Conservation (phyloP, 2,888 invertebrate species). For the Acanthosepion lycidas region DNA sequence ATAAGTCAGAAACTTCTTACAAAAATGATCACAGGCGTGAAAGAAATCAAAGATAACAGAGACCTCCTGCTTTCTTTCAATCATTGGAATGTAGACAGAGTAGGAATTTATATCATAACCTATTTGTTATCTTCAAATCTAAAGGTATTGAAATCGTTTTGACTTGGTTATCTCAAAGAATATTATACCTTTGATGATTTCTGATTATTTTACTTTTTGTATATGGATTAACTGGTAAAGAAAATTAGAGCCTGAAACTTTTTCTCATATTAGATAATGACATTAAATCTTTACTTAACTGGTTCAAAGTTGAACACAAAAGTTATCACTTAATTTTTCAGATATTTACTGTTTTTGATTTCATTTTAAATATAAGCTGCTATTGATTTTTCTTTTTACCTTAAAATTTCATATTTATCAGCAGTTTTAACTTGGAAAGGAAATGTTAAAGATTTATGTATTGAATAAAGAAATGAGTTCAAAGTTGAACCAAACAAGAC, state of each 20-base stretch:
- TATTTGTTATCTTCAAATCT: neutral
- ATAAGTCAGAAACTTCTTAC: neutral
- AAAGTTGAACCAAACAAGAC: neutral
- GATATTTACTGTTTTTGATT: neutral
- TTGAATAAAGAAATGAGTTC: neutral
- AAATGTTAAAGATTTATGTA: neutral
- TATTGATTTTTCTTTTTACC: neutral
- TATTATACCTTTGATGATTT: neutral
- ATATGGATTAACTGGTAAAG: neutral
- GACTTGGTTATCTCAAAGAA: neutral
- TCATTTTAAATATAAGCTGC: neutral
- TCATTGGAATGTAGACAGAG: neutral
- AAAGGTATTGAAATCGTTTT: neutral
- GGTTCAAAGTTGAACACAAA: neutral
- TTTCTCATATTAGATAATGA: neutral
- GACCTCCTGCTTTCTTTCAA: neutral
- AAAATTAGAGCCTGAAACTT: neutral
- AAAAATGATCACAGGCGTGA: neutral
- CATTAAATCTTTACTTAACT: neutral
- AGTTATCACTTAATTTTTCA: neutral
- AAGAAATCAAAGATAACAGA: neutral
- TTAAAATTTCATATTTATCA: neutral
- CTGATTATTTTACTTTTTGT: neutral
- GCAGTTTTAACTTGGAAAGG: neutral
- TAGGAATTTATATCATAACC: neutral